Percentiles rank a stretch among this genome's conserved stretches.
phyloP scores from a whole-genome alignment of 2,113 vertebrate species.

The Malurus cyaneus region DNA sequence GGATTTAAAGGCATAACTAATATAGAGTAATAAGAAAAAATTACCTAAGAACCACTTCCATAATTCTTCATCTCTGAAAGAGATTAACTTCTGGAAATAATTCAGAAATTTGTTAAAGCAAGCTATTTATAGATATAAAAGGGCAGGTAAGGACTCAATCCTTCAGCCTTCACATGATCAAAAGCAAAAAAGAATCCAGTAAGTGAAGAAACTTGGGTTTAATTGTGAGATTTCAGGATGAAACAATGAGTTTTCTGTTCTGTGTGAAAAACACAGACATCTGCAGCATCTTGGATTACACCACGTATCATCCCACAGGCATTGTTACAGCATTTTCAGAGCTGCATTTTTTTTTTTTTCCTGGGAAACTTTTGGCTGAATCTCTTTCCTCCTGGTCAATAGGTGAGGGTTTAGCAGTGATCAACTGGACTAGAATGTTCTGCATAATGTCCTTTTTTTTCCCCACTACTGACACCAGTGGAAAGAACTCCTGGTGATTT shows the following conservation, averaged over 20 bases:
- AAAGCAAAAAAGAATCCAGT: background rate
- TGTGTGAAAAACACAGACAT: background rate
- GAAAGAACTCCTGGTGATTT: background rate
- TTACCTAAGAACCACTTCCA: background rate
- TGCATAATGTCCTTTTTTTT: fast-evolving
- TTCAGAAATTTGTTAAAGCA: background rate
- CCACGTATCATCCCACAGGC: background rate
- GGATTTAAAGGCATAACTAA: background rate
- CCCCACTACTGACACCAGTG: background rate
- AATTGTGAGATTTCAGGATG: background rate
- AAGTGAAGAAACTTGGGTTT: background rate
- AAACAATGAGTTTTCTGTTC: background rate
- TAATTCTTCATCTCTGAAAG: background rate
- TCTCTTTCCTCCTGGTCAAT: background rate
- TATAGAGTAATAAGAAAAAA: background rate
- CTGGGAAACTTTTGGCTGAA: background rate
- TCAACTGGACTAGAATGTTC: background rate
- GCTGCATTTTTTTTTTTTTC: background rate
- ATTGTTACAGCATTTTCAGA: background rate
- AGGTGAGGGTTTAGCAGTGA: background rate
- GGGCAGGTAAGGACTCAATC: background rate
- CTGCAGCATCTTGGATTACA: background rate
- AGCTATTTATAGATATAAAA: background rate
- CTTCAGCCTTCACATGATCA: background rate
- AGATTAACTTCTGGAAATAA: background rate